Percentiles rank a stretch among this genome's conserved stretches.
These are phyloP conservation scores for Antechinus flavipes DNA, from an alignment of 2,113 vertebrate species.

Conservation along the genomic window DNA sequence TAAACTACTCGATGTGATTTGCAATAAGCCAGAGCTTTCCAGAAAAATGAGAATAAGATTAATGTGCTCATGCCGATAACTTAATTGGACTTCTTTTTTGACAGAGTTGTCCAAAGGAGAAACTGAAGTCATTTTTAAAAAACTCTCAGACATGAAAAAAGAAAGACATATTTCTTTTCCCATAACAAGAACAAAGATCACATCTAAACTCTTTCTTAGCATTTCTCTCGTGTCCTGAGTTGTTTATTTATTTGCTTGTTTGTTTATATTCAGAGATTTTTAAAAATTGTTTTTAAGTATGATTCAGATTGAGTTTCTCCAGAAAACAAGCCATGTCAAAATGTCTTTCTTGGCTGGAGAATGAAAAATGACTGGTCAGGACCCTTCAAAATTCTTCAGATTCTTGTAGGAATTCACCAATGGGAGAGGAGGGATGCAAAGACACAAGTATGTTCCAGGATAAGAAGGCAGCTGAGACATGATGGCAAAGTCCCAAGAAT, in stretches of 20 bases:
- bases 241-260: not conserved
- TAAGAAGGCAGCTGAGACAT: not conserved
- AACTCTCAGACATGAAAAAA: not conserved
- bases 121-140: slow-evolving; percentile 24
- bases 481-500: not conserved
- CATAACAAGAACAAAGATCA: not conserved
- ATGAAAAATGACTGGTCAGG: not conserved
- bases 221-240: not conserved
- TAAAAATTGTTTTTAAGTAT: not conserved
- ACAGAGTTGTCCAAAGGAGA: slow-evolving; percentile 9
- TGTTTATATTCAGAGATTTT: not conserved
- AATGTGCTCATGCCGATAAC: not conserved
- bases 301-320: not conserved
- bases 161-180: not conserved
- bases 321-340: not conserved
- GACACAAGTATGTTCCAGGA: not conserved
- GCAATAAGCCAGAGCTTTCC: not conserved
- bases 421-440: not conserved
- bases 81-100: slow-evolving; percentile 40
- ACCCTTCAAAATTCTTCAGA: not conserved
- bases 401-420: not conserved
- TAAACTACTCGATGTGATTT: slow-evolving; percentile 33
- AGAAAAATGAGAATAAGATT: not conserved
- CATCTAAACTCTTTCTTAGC: not conserved
- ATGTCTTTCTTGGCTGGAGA: not conserved